Evolutionary conservation across 2,888 invertebrate genomes (phyloP).

Genomic region (Nysson spinosus): DNA sequence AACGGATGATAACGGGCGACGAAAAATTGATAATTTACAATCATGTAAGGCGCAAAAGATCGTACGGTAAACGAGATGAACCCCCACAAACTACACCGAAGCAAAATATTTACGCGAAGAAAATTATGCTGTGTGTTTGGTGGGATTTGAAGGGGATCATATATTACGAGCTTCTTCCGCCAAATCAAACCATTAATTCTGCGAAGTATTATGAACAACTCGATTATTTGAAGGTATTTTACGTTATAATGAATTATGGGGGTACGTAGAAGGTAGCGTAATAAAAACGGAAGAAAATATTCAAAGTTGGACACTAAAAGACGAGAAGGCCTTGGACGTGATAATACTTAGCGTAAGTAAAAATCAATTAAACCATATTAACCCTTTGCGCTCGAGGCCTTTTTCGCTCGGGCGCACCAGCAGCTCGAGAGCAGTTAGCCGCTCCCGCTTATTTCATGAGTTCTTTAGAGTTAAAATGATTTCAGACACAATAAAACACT

Average conservation of each 20-base stretch:
- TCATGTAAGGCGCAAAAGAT: slow-evolving; percentile 27
- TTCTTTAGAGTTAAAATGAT: no score
- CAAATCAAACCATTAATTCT: slow-evolving; percentile 6
- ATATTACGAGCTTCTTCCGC: slow-evolving; percentile 10
- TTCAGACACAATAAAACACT: no score
- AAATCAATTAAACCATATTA: background rate
- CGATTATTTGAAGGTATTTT: background rate
- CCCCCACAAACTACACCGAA: slow-evolving; percentile 1
- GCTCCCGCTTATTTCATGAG: no score
- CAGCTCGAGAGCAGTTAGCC: no score
- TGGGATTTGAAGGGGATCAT: slow-evolving; percentile 1
- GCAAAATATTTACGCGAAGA: background rate
- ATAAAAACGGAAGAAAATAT: background rate
- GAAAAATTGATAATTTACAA: slow-evolving; percentile 48
- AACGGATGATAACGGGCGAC: slow-evolving; percentile 46
- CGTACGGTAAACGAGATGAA: slow-evolving; percentile 18
- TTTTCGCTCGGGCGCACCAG: no score
- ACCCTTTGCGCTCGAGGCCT: no score
- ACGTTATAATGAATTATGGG: slow-evolving; percentile 6
- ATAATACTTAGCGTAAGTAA: background rate
- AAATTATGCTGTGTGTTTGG: background rate
- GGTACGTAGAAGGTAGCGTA: background rate
- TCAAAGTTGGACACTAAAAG: background rate
- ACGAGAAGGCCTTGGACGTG: slow-evolving; percentile 2
- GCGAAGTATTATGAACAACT: background rate